Evolutionary conservation across 2,113 vertebrate species (phyloP).

Genomic region (Butorides virescens): DNA sequence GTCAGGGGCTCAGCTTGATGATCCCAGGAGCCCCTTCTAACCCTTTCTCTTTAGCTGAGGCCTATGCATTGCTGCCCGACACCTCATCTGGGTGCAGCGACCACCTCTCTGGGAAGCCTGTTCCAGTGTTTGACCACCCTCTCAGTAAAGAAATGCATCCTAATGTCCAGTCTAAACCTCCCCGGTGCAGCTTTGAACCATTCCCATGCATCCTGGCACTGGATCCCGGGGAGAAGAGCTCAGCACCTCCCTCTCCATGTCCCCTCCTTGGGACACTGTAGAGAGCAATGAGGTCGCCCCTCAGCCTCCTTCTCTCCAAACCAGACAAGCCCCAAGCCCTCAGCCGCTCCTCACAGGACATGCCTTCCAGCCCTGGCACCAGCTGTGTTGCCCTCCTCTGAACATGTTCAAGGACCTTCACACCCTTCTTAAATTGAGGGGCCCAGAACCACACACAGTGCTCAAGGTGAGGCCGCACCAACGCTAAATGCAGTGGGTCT

Average conservation of each 20-base stretch:
- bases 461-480: not conserved
- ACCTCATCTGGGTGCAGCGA: not conserved
- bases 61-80: not conserved
- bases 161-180: not conserved
- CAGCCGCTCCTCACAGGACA: not conserved
- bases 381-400: not conserved
- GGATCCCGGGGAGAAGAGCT: too few species aligned
- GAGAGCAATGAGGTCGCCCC: too few species aligned
- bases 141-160: not conserved
- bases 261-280: too few species aligned
- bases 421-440: not conserved
- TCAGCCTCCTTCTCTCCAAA: too few species aligned
- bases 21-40: not conserved
- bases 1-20: not conserved
- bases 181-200: not conserved
- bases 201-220: not conserved
- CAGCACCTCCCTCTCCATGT: too few species aligned
- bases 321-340: too few species aligned
- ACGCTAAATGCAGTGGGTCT: not conserved
- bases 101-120: not conserved
- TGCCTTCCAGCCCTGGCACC: not conserved
- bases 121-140: not conserved
- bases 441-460: not conserved
- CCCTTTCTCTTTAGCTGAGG: not conserved
- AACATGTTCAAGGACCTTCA: not conserved